These are phyloP conservation scores for Daboia siamensis DNA, from an alignment of 2,113 vertebrate species.

Conservation along the genomic window DNA sequence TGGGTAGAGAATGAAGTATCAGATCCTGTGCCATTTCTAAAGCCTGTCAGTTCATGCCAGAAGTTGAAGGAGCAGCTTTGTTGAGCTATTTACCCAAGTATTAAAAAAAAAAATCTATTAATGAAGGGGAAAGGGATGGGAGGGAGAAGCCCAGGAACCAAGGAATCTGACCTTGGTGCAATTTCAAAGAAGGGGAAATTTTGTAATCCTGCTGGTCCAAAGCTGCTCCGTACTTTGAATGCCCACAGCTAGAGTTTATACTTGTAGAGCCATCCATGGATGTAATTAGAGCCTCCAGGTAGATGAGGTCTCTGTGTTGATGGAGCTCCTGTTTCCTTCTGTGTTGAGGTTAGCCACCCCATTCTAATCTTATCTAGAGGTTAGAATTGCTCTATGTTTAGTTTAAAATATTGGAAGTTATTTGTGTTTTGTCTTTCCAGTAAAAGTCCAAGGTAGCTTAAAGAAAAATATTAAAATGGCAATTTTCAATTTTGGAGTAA, in stretches of 20 bases:
- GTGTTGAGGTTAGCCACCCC: not conserved
- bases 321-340: not conserved
- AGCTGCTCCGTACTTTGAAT: not conserved
- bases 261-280: not conserved
- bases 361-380: not conserved
- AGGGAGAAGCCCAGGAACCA: not conserved
- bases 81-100: not conserved
- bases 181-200: not conserved
- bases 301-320: not conserved
- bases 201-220: not conserved
- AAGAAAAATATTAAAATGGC: not conserved
- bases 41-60: not conserved
- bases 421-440: not conserved
- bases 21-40: not conserved
- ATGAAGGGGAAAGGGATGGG: not conserved
- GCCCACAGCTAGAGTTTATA: not conserved
- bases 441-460: not conserved
- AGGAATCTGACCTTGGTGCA: not conserved
- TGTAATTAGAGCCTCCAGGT: not conserved
- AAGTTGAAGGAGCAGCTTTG: not conserved
- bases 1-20: not conserved
- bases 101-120: not conserved
- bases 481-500: not conserved
- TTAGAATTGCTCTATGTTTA: not conserved
- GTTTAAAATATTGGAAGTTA: not conserved